Base-by-base conservation (phyloP, 1,140 invertebrate species). In the Caerostris extrusa region DNA sequence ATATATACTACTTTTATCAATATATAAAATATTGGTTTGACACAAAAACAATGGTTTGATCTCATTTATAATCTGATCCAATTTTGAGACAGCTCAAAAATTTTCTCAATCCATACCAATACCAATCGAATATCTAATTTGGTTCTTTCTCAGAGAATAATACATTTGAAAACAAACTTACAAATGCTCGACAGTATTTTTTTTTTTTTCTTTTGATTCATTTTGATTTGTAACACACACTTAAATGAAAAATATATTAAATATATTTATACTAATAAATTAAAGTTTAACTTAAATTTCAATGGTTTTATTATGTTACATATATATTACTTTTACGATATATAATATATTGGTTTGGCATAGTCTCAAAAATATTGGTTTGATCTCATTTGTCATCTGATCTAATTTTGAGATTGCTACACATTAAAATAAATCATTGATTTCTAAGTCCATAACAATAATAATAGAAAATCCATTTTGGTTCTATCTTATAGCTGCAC, bases 351-450 rank as follows among this genome's bases (percentile, higher is more conserved):
- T n/a, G 17, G 5, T 3, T 4, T 17, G 7, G 2, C 55, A 57
- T 56, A 83, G 3, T 4, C 5, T 17, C 4, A 55, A 82, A 50
- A 71, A 50, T 7, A 14, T 83, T 55, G 14, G 56, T 7, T 17
- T 83, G 69, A 71, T 7, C 69, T 71, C 69, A 71, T 71, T 71
- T 71, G 69, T 71, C 69, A 71, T 50, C 4, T 7, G 69, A 71
- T 10, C 19, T 7, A 34, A 19, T 71, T 71, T 34, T 71, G 69
- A 34, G n/a, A 71, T 34, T 34, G n/a, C 8, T 34, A 7, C 69
- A 34, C n/a, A 71, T 34, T 71, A 8, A 71, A 19, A 71, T 71
- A 71, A 71, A 71, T 71, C 69, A 19, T 8, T 34, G 69, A 71
- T 71, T 7, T 71, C 67, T 34, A n/a, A 71, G 34, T 34, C 19